These are phyloP conservation scores for Perca flavescens DNA, from an alignment of 2,113 vertebrate genomes.

Conservation along the genomic window DNA sequence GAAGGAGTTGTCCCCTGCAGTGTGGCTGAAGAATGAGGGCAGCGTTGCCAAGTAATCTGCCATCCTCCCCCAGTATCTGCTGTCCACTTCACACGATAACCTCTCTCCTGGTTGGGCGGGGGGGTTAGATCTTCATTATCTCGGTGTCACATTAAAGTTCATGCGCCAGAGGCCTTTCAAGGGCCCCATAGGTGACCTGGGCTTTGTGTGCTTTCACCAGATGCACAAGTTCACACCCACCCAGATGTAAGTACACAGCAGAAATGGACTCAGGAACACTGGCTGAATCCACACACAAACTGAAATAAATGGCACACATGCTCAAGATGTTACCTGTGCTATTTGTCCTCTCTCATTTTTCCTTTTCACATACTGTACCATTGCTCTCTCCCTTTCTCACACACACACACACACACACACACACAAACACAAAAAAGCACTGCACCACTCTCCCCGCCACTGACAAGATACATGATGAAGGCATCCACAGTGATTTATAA, in stretches of 20 bases:
- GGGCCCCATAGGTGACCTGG: constrained; percentile 15
- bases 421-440: constrained; percentile 20
- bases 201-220: not conserved
- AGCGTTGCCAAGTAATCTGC: constrained; percentile 32
- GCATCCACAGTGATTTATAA: constrained; percentile 84
- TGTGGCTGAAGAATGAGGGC: constrained; percentile 44
- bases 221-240: not conserved
- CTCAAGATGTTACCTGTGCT: constrained; percentile 50
- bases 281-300: not conserved
- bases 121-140: constrained; percentile 49
- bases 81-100: constrained; percentile 42
- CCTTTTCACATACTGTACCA: constrained; percentile 25
- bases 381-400: not conserved
- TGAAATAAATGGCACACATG: constrained; percentile 38
- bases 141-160: constrained; percentile 57
- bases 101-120: not conserved
- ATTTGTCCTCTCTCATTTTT: constrained; percentile 58
- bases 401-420: constrained; percentile 4
- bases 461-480: constrained; percentile 84
- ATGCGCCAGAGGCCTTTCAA: constrained; percentile 11
- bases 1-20: constrained; percentile 18
- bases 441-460: constrained; percentile 29
- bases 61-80: constrained; percentile 19
- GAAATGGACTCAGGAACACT: not conserved
- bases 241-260: constrained; percentile 3